phyloP scores from a whole-genome alignment of 2,113 vertebrate genomes.

The Odontophorus gujanensis region DNA sequence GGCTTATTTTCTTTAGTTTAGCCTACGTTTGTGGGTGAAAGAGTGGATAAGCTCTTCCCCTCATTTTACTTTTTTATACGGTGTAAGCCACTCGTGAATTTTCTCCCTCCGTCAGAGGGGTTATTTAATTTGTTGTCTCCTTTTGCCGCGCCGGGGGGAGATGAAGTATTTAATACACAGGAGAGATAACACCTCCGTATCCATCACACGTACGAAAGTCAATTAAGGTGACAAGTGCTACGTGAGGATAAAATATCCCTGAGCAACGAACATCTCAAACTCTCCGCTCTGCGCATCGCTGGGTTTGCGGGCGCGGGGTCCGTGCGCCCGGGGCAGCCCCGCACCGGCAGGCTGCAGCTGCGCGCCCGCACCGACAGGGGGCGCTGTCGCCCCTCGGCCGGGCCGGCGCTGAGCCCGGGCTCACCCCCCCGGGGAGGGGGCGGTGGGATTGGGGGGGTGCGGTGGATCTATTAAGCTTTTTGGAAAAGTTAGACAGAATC shows the following conservation, averaged over 20 bases:
- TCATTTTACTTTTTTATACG: background rate
- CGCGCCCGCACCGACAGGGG: background rate
- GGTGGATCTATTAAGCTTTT: constrained; percentile 88
- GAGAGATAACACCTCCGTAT: background rate
- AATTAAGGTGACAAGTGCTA: constrained; percentile 12
- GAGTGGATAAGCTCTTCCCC: rapidly evolving
- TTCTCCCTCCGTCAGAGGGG: background rate
- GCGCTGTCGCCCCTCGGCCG: background rate
- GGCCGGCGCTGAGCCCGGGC: too few species aligned
- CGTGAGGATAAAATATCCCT: background rate
- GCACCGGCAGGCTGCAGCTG: background rate
- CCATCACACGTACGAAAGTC: constrained; percentile 13
- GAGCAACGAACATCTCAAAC: background rate
- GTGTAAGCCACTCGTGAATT: rapidly evolving
- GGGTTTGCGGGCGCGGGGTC: background rate
- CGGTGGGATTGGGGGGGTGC: too few species aligned
- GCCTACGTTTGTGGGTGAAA: rapidly evolving
- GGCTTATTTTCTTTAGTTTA: background rate
- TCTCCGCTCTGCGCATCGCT: background rate
- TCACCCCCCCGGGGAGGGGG: too few species aligned
- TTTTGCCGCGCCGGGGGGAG: background rate
- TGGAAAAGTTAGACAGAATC: constrained; percentile 85
- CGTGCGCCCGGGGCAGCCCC: too few species aligned
- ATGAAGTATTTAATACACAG: background rate
- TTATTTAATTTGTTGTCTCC: constrained; percentile 27